Base-by-base conservation (phyloP, 53 echinoderm and acorn worm species). In the Arbacia lixula region DNA sequence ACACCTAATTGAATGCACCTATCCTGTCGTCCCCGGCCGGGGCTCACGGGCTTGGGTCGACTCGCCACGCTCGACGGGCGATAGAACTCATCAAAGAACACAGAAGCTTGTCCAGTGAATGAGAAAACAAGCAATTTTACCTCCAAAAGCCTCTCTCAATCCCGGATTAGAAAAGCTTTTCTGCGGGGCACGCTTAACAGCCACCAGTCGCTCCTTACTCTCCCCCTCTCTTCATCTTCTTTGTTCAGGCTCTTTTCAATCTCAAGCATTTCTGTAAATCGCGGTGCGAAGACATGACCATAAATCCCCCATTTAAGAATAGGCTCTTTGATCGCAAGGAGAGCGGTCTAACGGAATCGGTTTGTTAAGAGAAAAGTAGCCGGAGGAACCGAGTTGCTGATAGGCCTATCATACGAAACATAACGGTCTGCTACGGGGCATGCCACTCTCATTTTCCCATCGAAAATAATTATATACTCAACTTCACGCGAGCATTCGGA, bases 51-150 rank as follows among this genome's bases (percentile, higher is more conserved):
- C 46, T 46, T 46, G 46, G 46, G 46, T 46, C 46, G 6, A 27
- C 30, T 51, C 28, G 33, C 74, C 53, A 53, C 53, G 42, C 37
- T 57, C 77, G 58, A 77, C 36, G 64, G 32, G 82, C 34, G 64
- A 61, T 81, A 20, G 19, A 29, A 31, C 43, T 64, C 64, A 64
- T 64, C 82, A 63, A 63, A 63, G 43, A 81, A 81, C 21, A 81
- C 64, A 46, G 82, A 61, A 50, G 62, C 64, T 63, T 64, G 1
- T 29, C 19, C 30, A 33, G 11, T 81, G 82, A 81, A 61, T 63
- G 49, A 57, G 21, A 43, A 58, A 58, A 36, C 39, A 57, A 58
- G 55, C 56, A 21, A 5, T 25, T 25, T 77, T 11, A 57, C 58
- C 60, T 39, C 28, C 56, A 60, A 74, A 46, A 58, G 6, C 58